Conservation (phyloP, 2,888 invertebrate species). For the Andrena bicolor region DNA sequence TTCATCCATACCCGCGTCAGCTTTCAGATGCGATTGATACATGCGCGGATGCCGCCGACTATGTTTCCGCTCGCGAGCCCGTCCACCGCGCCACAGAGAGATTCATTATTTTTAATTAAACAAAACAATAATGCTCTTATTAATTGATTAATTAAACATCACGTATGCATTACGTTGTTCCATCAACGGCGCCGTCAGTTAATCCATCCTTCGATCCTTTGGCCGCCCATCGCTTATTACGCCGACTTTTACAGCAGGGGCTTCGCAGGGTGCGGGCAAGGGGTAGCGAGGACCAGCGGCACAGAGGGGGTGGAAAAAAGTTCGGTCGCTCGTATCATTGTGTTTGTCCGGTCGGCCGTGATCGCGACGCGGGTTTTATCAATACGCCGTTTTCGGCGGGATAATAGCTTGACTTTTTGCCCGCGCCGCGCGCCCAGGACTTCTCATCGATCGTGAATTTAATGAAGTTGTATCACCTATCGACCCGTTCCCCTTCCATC, state of each 20-base stretch:
- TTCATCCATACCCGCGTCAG: slow-evolving; percentile 52
- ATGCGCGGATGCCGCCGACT: slow-evolving; percentile 24
- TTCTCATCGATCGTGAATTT: slow-evolving; percentile 58
- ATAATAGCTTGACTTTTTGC: slow-evolving; percentile 61
- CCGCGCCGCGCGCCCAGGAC: slow-evolving; percentile 41
- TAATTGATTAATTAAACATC: slow-evolving; percentile 79
- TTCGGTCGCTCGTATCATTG: slow-evolving; percentile 57
- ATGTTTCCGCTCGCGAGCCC: slow-evolving; percentile 34
- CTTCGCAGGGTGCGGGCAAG: slow-evolving; percentile 38
- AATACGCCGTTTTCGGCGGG: slow-evolving; percentile 61
- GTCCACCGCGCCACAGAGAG: slow-evolving; percentile 55
- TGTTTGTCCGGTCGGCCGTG: slow-evolving; percentile 58
- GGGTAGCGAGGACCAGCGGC: neutral
- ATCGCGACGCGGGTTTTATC: slow-evolving; percentile 60
- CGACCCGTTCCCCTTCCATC: slow-evolving; percentile 24
- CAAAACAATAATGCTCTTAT: slow-evolving; percentile 79
- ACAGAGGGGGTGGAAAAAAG: slow-evolving; percentile 38
- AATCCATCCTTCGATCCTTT: slow-evolving; percentile 68
- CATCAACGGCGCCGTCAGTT: slow-evolving; percentile 65
- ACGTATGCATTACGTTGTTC: slow-evolving; percentile 68
- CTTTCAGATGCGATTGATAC: slow-evolving; percentile 58
- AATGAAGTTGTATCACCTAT: slow-evolving; percentile 59
- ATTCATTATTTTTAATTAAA: slow-evolving; percentile 80
- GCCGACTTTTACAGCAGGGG: slow-evolving; percentile 60
- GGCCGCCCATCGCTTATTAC: slow-evolving; percentile 64